These are phyloP conservation scores for Agrochola macilenta DNA, from an alignment of 2,888 invertebrate genomes.

Conservation along the genomic window DNA sequence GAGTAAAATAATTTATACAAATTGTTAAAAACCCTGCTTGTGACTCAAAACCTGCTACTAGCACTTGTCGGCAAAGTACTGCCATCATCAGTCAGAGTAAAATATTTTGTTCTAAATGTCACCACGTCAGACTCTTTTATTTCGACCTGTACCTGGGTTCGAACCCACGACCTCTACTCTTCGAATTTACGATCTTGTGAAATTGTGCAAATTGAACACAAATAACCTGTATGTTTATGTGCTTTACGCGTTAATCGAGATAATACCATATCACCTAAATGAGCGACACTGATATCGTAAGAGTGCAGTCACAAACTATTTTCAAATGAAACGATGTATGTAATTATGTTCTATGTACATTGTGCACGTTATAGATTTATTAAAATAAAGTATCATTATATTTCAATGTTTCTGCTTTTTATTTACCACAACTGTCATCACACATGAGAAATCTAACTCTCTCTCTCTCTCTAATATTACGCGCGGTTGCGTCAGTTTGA, in stretches of 20 bases:
- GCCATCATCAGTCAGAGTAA: too few relatives aligned
- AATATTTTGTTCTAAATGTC: too few relatives aligned
- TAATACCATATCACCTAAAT: neutral
- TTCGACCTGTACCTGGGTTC: too few relatives aligned
- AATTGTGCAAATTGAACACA: neutral
- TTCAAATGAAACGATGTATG: conserved; percentile 16
- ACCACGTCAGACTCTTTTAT: too few relatives aligned
- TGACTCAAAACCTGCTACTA: too few relatives aligned
- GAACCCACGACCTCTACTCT: too few relatives aligned
- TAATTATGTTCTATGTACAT: conserved; percentile 45
- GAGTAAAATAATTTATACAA: too few relatives aligned
- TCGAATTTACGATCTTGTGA: neutral
- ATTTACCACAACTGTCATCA: conserved; percentile 5
- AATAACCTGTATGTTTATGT: neutral
- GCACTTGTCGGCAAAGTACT: too few relatives aligned
- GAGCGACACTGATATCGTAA: conserved; percentile 6
- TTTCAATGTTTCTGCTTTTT: conserved; percentile 34
- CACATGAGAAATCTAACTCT: neutral
- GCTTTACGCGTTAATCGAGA: neutral
- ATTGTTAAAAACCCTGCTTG: too few relatives aligned
- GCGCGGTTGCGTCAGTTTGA: too few relatives aligned
- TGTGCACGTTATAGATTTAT: conserved; percentile 44
- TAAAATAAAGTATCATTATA: conserved; percentile 64
- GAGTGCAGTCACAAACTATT: conserved; percentile 28
- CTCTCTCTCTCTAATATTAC: neutral